Conservation (phyloP, 2,797 vertebrate species). For the Huso huso region DNA sequence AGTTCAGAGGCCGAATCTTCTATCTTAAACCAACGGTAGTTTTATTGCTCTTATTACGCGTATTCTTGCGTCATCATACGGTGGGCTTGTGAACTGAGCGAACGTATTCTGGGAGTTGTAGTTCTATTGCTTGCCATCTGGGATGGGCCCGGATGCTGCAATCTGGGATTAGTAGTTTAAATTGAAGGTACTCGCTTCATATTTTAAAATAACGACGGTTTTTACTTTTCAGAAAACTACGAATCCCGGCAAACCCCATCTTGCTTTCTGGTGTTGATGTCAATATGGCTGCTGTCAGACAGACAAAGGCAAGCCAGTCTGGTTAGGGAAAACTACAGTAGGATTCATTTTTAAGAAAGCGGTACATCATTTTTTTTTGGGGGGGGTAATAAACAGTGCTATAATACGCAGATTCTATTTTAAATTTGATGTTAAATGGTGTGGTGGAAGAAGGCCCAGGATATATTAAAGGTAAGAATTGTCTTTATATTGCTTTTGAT, state of each 20-base stretch:
- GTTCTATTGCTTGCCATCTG: no score
- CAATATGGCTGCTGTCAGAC: slow-evolving; percentile 73
- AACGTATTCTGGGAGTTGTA: no score
- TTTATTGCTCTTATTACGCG: neutral
- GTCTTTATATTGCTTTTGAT: neutral
- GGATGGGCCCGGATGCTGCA: no score
- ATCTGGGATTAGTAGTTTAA: no score
- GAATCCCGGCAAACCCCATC: slow-evolving; percentile 44
- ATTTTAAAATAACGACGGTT: no score
- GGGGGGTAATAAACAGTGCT: slow-evolving; percentile 31
- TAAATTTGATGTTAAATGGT: slow-evolving; percentile 31
- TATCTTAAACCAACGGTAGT: neutral
- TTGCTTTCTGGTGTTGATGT: slow-evolving; percentile 56
- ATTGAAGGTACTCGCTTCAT: no score
- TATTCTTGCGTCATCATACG: no score
- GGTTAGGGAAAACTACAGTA: slow-evolving; percentile 21
- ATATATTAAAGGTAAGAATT: slow-evolving; percentile 30
- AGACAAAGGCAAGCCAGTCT: slow-evolving; percentile 73
- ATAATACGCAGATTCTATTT: slow-evolving; percentile 31
- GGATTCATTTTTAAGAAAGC: slow-evolving; percentile 26
- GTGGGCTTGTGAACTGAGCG: no score
- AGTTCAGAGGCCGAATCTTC: neutral
- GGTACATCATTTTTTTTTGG: slow-evolving; percentile 18
- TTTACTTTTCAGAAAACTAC: slow-evolving; percentile 43
- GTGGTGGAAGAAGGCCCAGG: slow-evolving; percentile 25